Evolutionary conservation across 2,113 vertebrate genomes (phyloP).

Genomic region (Mormoops blainvillei): DNA sequence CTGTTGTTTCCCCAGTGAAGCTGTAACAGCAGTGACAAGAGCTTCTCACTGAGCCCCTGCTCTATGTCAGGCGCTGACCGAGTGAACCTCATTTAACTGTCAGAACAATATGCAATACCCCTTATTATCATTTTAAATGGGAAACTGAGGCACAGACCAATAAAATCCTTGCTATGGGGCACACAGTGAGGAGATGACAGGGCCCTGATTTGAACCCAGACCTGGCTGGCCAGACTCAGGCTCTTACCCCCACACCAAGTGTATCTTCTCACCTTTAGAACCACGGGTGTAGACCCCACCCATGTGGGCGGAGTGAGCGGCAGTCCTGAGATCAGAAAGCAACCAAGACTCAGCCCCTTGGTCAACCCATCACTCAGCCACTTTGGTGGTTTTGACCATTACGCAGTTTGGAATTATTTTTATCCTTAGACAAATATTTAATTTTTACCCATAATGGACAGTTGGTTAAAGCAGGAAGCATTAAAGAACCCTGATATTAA

Average conservation of each 20-base stretch:
- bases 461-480: constrained; percentile 38
- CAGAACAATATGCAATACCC: neutral
- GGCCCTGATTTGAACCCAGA: neutral
- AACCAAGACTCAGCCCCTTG: fast-evolving
- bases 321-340: fast-evolving
- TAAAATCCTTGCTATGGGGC: neutral
- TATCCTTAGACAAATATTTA: constrained; percentile 52
- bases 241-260: neutral
- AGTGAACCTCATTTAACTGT: neutral
- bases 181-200: neutral
- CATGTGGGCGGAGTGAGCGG: fast-evolving
- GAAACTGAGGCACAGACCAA: neutral
- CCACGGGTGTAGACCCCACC: fast-evolving
- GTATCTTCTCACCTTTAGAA: neutral
- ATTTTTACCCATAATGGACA: constrained; percentile 43
- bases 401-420: constrained; percentile 42
- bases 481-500: constrained; percentile 14
- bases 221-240: neutral
- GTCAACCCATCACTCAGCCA: neutral
- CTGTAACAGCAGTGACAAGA: fast-evolving
- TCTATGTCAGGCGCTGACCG: neutral
- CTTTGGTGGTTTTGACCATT: constrained; percentile 23
- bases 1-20: neutral
- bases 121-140: fast-evolving
- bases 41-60: neutral